phyloP scores from a whole-genome alignment of 2,888 invertebrate species.

The Xestia c-nigrum region DNA sequence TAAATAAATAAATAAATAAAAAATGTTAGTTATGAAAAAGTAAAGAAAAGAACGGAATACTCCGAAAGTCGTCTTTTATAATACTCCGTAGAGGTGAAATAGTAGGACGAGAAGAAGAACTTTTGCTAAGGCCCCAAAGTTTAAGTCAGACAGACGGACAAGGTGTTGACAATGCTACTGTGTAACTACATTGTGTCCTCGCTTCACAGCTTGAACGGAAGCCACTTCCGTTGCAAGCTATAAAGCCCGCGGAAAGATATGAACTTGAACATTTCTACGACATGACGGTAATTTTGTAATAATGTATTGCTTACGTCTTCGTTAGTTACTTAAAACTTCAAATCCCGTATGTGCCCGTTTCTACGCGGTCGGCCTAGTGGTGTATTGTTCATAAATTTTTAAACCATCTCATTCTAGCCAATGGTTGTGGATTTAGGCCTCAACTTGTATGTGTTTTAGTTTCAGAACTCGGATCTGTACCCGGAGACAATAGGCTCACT shows the following conservation, averaged over 20 bases:
- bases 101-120: neutral
- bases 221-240: conserved; percentile 13
- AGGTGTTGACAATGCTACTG: conserved; percentile 46
- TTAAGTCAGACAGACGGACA: conserved; percentile 21
- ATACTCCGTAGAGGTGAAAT: neutral
- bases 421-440: neutral
- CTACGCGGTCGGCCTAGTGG: neutral
- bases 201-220: conserved; percentile 49
- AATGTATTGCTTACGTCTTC: neutral
- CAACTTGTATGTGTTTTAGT: neutral
- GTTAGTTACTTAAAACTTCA: neutral
- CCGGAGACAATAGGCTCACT: neutral
- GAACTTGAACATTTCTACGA: conserved; percentile 23
- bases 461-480: neutral
- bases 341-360: neutral
- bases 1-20: no score
- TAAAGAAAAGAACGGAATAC: neutral
- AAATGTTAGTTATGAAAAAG: no score
- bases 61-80: neutral
- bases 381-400: neutral
- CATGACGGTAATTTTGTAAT: neutral
- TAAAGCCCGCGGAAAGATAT: conserved; percentile 36
- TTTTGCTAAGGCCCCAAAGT: conserved; percentile 25
- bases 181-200: conserved; percentile 39
- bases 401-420: neutral